Base-by-base conservation (phyloP, 2,888 invertebrate species). In the Diarsia rubi region DNA sequence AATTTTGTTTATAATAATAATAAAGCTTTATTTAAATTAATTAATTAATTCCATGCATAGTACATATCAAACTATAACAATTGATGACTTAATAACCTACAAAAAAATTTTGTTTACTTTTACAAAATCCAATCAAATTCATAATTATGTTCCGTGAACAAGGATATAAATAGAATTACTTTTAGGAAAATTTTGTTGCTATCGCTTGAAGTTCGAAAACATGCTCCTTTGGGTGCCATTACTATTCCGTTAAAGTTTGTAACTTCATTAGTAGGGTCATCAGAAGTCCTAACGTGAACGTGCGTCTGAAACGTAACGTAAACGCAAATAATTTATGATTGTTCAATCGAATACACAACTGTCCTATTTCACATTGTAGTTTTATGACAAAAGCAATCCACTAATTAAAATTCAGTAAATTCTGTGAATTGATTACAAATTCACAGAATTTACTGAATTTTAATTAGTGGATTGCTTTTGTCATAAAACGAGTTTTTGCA, bases 101-200 rank as follows among this genome's bases (percentile, higher is more conserved):
- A n/a, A n/a, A n/a, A n/a, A 54, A 68, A 68, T 62, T 71, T 81
- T 81, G 76, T 81, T 78, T 74, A 81, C 76, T 62, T 54, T 24
- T 73, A 59, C 71, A 68, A 78, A 79, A 84, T 62, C 65, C 59
- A 86, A 84, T 78, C 73, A 75, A 80, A 57, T 74, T 65, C 45
- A 67, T 81, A 79, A 80, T 85, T 76, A 86, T 69, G 63, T 70
- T 75, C 63, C 19, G 31, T 69, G 84, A 86, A 85, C 72, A 84
- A 73, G 59, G 69, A 44, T 16, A 31, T 67, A 45, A 75, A 67
- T 24, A 12, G 24, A 81, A 60, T 49, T 82, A 75, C 59, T 67
- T 71, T 68, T 65, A 42, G 16, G 24, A 37, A 76, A 64, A 69
- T 69, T 66, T 73, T 59, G 49, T 45, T 14, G 31, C 84, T 72